These are phyloP conservation scores for Idaea dimidiata DNA, from an alignment of 2,888 invertebrate species.

Conservation along the genomic window DNA sequence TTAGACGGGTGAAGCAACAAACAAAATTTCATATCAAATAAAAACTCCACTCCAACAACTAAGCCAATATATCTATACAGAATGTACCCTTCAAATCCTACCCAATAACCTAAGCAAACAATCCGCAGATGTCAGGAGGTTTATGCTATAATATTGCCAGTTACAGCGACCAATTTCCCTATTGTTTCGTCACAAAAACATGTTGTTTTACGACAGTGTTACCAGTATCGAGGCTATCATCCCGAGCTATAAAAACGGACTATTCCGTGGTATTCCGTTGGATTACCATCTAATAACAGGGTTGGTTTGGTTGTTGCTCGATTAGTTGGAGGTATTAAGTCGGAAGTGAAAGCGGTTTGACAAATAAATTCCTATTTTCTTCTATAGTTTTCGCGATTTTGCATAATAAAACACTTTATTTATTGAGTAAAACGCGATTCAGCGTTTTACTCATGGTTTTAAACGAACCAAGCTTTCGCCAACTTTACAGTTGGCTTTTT, in stretches of 20 bases:
- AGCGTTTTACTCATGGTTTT: too few relatives aligned
- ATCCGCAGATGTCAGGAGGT: background rate
- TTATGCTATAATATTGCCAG: background rate
- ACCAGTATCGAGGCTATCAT: conserved; percentile 3
- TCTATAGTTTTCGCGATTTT: background rate
- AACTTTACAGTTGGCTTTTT: too few relatives aligned
- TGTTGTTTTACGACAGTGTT: conserved; percentile 1
- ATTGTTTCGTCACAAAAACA: conserved; percentile 3
- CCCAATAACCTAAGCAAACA: background rate
- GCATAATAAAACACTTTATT: too few relatives aligned
- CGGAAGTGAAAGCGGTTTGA: background rate
- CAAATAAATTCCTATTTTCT: background rate
- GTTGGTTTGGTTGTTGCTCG: conserved; percentile 1
- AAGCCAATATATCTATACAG: background rate
- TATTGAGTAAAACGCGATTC: too few relatives aligned
- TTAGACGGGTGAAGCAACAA: too few relatives aligned
- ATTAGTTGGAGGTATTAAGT: background rate
- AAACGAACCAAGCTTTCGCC: too few relatives aligned
- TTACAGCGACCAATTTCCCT: background rate
- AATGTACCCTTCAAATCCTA: background rate
- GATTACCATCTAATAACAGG: conserved; percentile 6
- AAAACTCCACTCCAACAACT: background rate
- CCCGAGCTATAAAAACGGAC: conserved; percentile 1
- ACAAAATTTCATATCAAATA: background rate
- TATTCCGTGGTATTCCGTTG: conserved; percentile 4